A percentile compares a stretch with the other conserved stretches of the same genome.
phyloP scores from a whole-genome alignment of 2,797 vertebrate genomes.

The Oreortyx pictus region DNA sequence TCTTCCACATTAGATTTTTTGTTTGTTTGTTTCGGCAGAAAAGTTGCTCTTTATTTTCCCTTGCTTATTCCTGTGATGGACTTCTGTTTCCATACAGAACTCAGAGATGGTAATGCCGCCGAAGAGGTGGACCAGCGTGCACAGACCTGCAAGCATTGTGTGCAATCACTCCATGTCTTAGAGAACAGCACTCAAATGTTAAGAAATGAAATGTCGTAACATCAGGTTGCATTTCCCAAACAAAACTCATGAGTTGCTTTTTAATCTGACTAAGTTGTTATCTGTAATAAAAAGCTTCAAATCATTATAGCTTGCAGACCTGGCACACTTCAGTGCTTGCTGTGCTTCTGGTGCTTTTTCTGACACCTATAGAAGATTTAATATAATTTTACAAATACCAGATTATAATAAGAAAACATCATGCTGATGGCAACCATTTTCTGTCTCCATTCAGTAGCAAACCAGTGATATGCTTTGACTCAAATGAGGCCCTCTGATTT shows the following conservation, averaged over 20 bases:
- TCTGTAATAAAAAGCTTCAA: background rate
- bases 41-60: background rate
- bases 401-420: background rate
- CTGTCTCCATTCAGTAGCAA: background rate
- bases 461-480: background rate
- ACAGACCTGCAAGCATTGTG: background rate
- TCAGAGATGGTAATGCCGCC: background rate
- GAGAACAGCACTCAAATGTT: background rate
- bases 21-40: background rate
- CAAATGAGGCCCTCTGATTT: background rate
- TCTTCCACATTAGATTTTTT: background rate
- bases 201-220: background rate
- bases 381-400: background rate
- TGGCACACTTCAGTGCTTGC: background rate
- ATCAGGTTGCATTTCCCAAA: conserved; percentile 21
- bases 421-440: background rate
- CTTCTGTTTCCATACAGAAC: conserved; percentile 21
- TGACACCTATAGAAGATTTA: background rate
- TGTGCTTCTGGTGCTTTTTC: background rate
- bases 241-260: background rate
- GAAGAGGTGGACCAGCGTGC: background rate
- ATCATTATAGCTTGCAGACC: background rate
- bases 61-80: background rate
- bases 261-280: background rate
- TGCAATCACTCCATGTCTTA: background rate